phyloP scores from a whole-genome alignment of 2,797 vertebrate species.

The Oryzias dopingdopingensis region DNA sequence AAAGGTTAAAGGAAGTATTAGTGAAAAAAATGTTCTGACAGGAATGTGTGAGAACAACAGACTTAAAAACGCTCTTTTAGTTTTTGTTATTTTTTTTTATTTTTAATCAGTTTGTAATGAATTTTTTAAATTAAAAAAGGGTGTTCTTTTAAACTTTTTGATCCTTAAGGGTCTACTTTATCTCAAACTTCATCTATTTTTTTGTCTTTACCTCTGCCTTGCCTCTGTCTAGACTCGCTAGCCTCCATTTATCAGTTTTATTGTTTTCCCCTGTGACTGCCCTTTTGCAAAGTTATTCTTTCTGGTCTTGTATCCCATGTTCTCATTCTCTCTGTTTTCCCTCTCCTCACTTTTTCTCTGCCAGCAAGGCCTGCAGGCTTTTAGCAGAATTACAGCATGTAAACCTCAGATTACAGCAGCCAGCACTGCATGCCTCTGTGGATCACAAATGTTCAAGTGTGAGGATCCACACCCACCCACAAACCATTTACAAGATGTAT shows the following conservation, averaged over 20 bases:
- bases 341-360: constrained; percentile 41
- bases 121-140: too few relatives aligned
- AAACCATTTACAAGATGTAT: constrained; percentile 32
- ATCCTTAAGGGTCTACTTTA: background rate
- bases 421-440: constrained; percentile 64
- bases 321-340: constrained; percentile 20
- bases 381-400: constrained; percentile 79
- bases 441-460: constrained; percentile 64
- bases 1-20: background rate
- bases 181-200: background rate
- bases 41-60: too few relatives aligned
- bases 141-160: background rate
- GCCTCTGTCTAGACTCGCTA: background rate
- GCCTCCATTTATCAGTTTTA: constrained; percentile 5
- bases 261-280: background rate
- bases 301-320: constrained; percentile 32
- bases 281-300: constrained; percentile 15
- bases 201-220: background rate
- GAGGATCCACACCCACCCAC: constrained; percentile 39
- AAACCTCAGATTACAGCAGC: constrained; percentile 80
- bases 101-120: background rate
- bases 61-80: too few relatives aligned
- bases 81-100: too few relatives aligned
- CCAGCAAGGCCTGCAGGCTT: constrained; percentile 71
- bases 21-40: too few relatives aligned